Conservation (phyloP, 2,113 vertebrate species). For the Menura novaehollandiae region DNA sequence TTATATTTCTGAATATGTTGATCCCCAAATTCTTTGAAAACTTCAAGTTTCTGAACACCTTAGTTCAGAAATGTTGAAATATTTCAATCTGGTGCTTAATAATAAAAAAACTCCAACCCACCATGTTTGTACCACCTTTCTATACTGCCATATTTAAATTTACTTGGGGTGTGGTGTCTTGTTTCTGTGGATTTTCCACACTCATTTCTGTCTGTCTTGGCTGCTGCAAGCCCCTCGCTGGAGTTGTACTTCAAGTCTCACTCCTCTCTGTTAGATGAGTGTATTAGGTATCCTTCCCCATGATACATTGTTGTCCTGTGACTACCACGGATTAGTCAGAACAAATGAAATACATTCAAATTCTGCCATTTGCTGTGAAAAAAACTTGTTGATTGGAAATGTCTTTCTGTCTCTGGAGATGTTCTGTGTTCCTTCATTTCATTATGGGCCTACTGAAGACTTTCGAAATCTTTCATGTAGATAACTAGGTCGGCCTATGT, state of each 20-base stretch:
- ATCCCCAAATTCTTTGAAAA: neutral
- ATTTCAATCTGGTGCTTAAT: neutral
- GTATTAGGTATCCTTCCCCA: neutral
- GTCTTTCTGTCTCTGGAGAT: neutral
- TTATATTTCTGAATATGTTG: neutral
- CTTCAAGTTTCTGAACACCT: neutral
- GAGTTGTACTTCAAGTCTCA: neutral
- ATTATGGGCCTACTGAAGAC: neutral
- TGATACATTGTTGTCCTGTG: neutral
- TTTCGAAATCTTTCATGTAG: neutral
- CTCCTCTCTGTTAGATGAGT: neutral
- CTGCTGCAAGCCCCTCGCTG: neutral
- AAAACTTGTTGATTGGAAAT: neutral
- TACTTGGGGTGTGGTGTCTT: neutral
- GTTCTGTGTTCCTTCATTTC: neutral
- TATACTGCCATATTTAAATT: neutral
- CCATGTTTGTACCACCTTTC: neutral
- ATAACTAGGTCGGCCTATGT: neutral
- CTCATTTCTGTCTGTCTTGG: neutral
- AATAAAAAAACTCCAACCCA: neutral
- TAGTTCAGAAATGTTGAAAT: neutral
- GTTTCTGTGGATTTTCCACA: neutral
- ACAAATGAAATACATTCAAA: neutral
- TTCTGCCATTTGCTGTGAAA: neutral
- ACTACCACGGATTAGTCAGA: neutral